Conservation (phyloP, 2,797 vertebrate species). For the Aeoliscus strigatus region DNA sequence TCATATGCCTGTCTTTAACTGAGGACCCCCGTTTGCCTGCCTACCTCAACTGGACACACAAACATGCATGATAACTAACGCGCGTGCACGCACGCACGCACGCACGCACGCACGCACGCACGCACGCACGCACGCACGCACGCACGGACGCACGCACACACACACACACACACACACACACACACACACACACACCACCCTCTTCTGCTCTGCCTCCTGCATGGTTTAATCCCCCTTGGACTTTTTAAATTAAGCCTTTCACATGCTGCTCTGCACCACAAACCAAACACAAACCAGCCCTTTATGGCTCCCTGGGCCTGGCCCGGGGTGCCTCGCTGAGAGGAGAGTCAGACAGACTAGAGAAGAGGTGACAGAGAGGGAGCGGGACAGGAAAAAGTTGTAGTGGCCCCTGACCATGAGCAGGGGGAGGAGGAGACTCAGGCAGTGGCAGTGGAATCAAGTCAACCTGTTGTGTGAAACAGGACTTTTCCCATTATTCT, state of each 20-base stretch:
- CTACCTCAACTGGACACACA: conserved; percentile 22
- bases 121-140: conserved; percentile 31
- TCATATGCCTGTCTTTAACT: conserved; percentile 61
- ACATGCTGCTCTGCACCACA: conserved; percentile 61
- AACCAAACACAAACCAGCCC: conserved; percentile 65
- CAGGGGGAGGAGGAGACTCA: background rate
- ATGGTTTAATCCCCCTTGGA: conserved; percentile 45
- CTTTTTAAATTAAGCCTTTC: conserved; percentile 64
- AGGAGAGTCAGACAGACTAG: conserved; percentile 20
- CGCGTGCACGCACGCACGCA: conserved; percentile 27
- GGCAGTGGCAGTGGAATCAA: too few relatives aligned
- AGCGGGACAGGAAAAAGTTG: conserved; percentile 2
- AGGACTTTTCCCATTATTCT: too few relatives aligned
- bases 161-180: conserved; percentile 30
- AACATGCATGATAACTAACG: too few relatives aligned
- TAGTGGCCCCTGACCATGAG: conserved; percentile 4
- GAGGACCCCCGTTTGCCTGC: conserved; percentile 26
- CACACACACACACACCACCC: conserved; percentile 4
- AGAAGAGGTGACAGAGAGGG: conserved; percentile 7
- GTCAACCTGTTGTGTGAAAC: too few relatives aligned
- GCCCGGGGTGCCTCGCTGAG: conserved; percentile 21
- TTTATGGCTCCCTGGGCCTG: conserved; percentile 41
- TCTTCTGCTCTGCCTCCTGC: conserved; percentile 38
- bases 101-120: conserved; percentile 7
- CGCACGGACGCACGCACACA: conserved; percentile 11